Evolutionary conservation across 2,888 invertebrate genomes (phyloP).

Genomic region (Xanthia icteritia): DNA sequence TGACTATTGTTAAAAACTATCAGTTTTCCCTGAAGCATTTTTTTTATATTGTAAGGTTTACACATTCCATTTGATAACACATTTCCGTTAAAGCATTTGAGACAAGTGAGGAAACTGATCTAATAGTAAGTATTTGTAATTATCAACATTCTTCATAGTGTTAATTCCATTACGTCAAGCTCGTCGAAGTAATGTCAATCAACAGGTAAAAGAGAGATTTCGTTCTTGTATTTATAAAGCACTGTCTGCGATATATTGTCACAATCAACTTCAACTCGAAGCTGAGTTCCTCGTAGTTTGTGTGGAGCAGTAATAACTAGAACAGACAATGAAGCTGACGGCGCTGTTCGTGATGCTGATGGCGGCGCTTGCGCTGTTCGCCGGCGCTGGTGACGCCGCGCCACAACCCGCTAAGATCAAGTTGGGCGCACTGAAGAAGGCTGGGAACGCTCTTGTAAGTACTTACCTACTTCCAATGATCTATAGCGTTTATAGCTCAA

Average conservation of each 20-base stretch:
- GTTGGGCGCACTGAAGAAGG: conserved; percentile 68
- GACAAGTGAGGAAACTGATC: neutral
- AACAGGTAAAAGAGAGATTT: conserved; percentile 1
- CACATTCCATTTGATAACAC: neutral
- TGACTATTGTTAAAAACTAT: neutral
- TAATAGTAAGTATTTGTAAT: neutral
- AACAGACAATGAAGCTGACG: conserved; percentile 27
- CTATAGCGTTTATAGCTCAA: neutral
- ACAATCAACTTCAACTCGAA: conserved; percentile 4
- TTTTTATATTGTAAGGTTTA: neutral
- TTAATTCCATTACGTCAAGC: neutral
- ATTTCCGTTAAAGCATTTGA: neutral
- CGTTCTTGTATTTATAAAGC: conserved; percentile 19
- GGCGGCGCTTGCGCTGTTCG: conserved; percentile 31
- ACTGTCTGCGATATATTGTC: neutral
- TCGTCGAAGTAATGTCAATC: neutral
- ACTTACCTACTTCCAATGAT: neutral
- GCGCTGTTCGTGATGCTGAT: conserved; percentile 36
- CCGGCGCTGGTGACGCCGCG: conserved; percentile 22
- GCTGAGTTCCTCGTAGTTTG: neutral
- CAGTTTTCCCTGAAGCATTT: neutral
- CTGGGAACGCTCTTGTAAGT: conserved; percentile 74
- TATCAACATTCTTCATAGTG: neutral
- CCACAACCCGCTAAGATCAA: conserved; percentile 23
- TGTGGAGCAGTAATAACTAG: conserved; percentile 4